A percentile compares a stretch with the other conserved stretches of the same genome.
phyloP scores from a whole-genome alignment of 1,140 invertebrate species.

The Drosophila simulans region DNA sequence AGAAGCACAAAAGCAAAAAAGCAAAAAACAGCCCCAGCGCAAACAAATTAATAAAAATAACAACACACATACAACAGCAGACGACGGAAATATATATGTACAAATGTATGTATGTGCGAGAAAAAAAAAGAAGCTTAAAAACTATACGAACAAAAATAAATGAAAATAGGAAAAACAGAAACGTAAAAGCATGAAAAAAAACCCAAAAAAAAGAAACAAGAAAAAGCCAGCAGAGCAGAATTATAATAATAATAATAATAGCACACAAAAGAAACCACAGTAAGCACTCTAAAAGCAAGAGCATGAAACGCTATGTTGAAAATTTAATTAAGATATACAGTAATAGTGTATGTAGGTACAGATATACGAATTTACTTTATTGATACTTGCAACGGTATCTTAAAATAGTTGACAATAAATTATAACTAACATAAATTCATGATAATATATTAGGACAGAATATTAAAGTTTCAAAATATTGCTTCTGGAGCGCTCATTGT shows the following conservation, averaged over 20 bases:
- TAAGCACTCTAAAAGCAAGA: not conserved
- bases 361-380: no score
- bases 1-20: conserved; percentile 35
- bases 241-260: conserved; percentile 73
- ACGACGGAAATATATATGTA: conserved; percentile 6
- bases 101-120: conserved; percentile 7
- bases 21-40: conserved; percentile 46
- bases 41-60: conserved; percentile 59
- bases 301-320: no score
- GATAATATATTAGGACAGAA: no score
- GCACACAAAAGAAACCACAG: conserved; percentile 36
- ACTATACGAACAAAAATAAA: conserved; percentile 25
- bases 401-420: no score
- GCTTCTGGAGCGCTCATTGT: not conserved
- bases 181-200: conserved; percentile 14
- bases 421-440: no score
- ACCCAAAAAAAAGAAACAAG: conserved; percentile 15
- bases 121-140: conserved; percentile 39
- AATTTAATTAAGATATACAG: no score
- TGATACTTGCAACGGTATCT: no score
- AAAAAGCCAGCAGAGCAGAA: conserved; percentile 28
- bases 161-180: conserved; percentile 17
- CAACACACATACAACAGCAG: conserved; percentile 38
- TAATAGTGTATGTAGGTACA: no score
- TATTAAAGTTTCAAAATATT: no score